Percentiles rank a stretch among this genome's conserved stretches.
Conservation (phyloP, 1,140 invertebrate genomes). For the Plutomurus gul region DNA sequence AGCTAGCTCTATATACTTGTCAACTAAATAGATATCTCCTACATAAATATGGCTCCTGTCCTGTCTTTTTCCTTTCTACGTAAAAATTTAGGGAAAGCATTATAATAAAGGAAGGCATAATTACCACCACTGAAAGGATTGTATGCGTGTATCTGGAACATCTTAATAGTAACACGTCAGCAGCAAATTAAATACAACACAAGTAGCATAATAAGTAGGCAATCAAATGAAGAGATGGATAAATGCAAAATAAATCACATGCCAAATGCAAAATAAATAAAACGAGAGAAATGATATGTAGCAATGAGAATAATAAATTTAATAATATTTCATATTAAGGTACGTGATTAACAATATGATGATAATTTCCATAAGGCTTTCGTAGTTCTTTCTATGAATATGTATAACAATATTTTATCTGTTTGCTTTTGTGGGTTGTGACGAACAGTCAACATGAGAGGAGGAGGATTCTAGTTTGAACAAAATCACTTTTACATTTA, state of each 20-base stretch:
- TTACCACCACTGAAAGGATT: too few species aligned
- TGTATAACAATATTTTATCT: background rate
- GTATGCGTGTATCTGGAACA: too few species aligned
- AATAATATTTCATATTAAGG: slow-evolving; percentile 29
- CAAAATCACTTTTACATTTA: slow-evolving; percentile 25
- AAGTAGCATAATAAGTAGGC: background rate
- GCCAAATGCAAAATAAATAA: background rate
- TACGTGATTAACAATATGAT: slow-evolving; percentile 23
- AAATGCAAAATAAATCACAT: background rate
- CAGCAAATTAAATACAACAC: background rate
- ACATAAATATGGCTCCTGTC: too few species aligned
- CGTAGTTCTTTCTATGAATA: background rate
- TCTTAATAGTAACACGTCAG: too few species aligned
- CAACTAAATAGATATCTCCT: too few species aligned
- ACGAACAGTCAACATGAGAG: slow-evolving; percentile 7
- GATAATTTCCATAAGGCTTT: background rate
- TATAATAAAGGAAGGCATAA: too few species aligned
- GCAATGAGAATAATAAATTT: slow-evolving; percentile 28
- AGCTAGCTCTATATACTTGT: too few species aligned
- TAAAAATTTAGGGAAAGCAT: too few species aligned
- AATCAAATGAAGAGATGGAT: background rate
- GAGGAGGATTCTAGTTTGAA: slow-evolving; percentile 23
- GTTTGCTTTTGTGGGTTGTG: background rate
- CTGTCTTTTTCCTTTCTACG: too few species aligned
- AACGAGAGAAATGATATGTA: background rate